Percentiles rank a stretch among this genome's conserved stretches.
phyloP scores from a whole-genome alignment of 2,888 invertebrate genomes.

The Cheiracanthium punctorium region DNA sequence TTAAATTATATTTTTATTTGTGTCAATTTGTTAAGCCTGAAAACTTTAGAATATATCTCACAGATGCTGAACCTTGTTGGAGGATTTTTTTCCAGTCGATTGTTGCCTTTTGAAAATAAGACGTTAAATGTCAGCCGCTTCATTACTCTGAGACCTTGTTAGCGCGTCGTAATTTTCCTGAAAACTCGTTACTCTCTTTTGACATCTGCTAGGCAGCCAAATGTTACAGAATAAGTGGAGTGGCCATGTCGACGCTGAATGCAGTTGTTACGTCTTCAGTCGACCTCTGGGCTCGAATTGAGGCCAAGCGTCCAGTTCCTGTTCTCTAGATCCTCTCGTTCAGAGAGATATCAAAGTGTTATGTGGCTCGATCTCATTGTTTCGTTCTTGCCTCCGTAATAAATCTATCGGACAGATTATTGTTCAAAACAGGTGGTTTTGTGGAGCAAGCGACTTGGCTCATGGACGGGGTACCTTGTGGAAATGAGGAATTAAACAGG shows the following conservation, averaged over 20 bases:
- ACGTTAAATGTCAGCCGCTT: too few relatives aligned
- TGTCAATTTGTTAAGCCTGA: too few relatives aligned
- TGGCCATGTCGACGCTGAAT: not conserved
- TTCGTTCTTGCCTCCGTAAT: not conserved
- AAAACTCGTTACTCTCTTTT: not conserved
- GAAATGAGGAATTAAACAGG: too few relatives aligned
- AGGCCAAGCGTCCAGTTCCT: slow-evolving; percentile 3
- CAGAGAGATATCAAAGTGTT: not conserved
- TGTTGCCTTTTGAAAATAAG: too few relatives aligned
- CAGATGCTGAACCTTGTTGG: too few relatives aligned
- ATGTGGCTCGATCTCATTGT: not conserved
- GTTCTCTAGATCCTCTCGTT: not conserved
- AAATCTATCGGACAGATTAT: not conserved
- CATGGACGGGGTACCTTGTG: not conserved
- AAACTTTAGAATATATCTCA: too few relatives aligned
- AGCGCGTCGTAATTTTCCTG: too few relatives aligned
- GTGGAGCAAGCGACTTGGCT: not conserved
- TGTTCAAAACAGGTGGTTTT: not conserved
- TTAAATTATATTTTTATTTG: too few relatives aligned
- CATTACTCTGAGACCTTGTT: too few relatives aligned
- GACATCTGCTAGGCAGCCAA: not conserved
- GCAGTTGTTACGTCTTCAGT: not conserved
- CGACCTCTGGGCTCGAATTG: slow-evolving; percentile 1
- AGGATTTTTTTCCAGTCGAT: too few relatives aligned
- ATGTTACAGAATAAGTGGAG: not conserved